phyloP scores from a whole-genome alignment of 2,888 invertebrate genomes.

The Phalangium opilio region DNA sequence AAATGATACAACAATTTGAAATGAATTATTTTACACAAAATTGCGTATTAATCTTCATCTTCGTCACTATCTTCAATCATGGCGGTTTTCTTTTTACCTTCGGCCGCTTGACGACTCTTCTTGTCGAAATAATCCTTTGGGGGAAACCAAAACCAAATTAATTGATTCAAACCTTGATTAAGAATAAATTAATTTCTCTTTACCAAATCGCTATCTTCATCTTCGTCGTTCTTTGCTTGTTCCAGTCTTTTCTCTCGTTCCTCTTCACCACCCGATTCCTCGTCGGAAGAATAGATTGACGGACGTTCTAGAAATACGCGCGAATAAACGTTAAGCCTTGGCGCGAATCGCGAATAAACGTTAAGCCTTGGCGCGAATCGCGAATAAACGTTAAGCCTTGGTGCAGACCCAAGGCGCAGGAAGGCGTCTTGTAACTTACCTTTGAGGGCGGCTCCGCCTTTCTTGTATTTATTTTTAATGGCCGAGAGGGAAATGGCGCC shows the following conservation, averaged over 20 bases:
- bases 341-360: not conserved
- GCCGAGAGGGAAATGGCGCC: constrained; percentile 80
- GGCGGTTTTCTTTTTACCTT: constrained; percentile 13
- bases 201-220: constrained; percentile 17
- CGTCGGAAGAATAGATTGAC: constrained; percentile 16
- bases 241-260: constrained; percentile 11
- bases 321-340: not conserved
- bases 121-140: constrained; percentile 19
- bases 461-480: constrained; percentile 86
- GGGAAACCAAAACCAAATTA: not conserved
- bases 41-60: constrained; percentile 7
- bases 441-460: constrained; percentile 33
- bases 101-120: constrained; percentile 11
- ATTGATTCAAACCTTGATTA: not conserved
- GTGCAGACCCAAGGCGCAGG: no score
- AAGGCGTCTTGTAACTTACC: constrained; percentile 1
- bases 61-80: constrained; percentile 19
- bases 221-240: constrained; percentile 11
- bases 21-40: no score
- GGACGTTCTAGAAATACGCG: not conserved
- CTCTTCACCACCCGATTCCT: constrained; percentile 15
- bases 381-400: not conserved
- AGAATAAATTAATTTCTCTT: not conserved
- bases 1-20: no score
- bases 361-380: not conserved